Conservation (phyloP, 2,888 invertebrate genomes). For the Sesamia inferens region DNA sequence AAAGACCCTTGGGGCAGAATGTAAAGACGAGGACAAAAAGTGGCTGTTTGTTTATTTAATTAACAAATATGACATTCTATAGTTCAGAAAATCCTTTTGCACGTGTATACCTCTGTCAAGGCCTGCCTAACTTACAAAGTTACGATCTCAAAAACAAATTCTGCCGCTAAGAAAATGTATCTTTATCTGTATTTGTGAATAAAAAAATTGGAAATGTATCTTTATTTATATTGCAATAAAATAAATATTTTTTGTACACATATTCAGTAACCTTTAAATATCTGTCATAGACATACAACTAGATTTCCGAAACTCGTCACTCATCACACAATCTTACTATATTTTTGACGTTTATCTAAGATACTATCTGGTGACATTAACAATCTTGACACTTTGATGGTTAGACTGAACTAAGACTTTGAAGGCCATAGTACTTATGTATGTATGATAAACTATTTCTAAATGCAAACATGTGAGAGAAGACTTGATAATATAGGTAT, state of each 20-base stretch:
- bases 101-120: constrained; percentile 27
- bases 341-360: constrained; percentile 36
- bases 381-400: constrained; percentile 44
- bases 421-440: constrained; percentile 10
- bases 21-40: constrained; percentile 47
- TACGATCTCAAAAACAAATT: constrained; percentile 24
- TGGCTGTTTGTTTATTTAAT: constrained; percentile 66
- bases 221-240: neutral
- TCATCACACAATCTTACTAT: constrained; percentile 14
- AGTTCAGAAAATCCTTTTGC: constrained; percentile 42
- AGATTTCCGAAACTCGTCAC: constrained; percentile 11
- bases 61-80: constrained; percentile 58
- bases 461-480: constrained; percentile 1
- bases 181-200: neutral
- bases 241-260: neutral
- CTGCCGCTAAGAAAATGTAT: neutral
- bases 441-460: neutral
- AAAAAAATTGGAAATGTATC: too few relatives aligned
- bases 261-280: constrained; percentile 10
- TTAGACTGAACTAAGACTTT: constrained; percentile 25
- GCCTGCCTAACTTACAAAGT: constrained; percentile 9
- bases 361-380: constrained; percentile 6
- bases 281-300: constrained; percentile 6
- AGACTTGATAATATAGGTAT: neutral
- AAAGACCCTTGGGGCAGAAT: constrained; percentile 56